Base-by-base conservation (phyloP, 2,888 invertebrate species). In the Agonum fuliginosum region DNA sequence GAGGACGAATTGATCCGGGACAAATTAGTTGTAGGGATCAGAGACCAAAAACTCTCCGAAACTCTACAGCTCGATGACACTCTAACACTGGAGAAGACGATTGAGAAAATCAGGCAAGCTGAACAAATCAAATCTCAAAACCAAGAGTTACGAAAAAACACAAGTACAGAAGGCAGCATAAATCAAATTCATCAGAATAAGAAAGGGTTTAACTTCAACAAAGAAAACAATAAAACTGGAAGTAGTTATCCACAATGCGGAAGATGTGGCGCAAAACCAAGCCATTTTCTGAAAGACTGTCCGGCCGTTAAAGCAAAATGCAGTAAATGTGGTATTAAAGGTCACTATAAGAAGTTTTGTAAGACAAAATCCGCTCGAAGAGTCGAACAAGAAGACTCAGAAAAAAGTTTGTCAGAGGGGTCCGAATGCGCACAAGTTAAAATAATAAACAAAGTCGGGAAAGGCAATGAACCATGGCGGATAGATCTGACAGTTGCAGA, bases 1-100 rank as follows among this genome's bases (percentile, higher is more conserved):
- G 79, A 79, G 41, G 81, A 82, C 10, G 81, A 81, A 73, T 62
- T 83, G 34, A 79, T 83, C 20, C 51, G 82, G 43, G 83, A 83
- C 70, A 71, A n/a, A 79, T 79, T 83, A 19, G 80, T 83, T n/a
- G 80, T 81, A 8, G 82, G 81, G 6, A 81, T 82, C 5, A 54
- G 76, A n/a, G 80, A 82, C 46, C 58, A 43, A 19, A 80, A 80
- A 70, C 77, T 82, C 72, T 79, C 79, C 1, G 80, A 80, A 75
- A 67, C 30, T 58, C 71, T 82, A 41, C 80, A 81, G 22, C 19
- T 80, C 30, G 80, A 81, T 48, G 73, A 78, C 24, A 78, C 77
- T 17, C 65, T 81, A 22, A 80, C 80, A n/a, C 58, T 81, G 54
- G 51, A 80, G 34, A 79, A 79, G 77, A 78, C 79, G 5, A 81